Evolutionary conservation across 2,113 vertebrate genomes (phyloP).

Genomic region (Microcebus ravelobensis): DNA sequence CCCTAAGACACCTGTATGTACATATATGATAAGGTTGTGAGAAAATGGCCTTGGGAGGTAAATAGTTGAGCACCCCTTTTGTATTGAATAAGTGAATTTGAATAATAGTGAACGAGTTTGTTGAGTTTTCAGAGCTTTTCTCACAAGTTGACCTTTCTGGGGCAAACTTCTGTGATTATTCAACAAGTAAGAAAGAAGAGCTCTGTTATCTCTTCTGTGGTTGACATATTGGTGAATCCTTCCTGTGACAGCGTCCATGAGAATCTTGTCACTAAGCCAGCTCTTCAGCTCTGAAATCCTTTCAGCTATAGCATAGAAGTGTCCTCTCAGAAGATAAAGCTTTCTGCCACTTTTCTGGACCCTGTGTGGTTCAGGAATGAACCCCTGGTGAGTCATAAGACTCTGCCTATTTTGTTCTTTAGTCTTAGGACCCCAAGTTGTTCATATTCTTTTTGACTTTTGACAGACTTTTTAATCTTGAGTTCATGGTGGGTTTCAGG

Average conservation of each 20-base stretch:
- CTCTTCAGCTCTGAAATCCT: not conserved
- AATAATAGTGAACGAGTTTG: not conserved
- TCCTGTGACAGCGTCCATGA: not conserved
- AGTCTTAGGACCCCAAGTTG: not conserved
- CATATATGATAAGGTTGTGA: not conserved
- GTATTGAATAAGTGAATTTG: not conserved
- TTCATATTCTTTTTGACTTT: not conserved
- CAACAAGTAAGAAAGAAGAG: not conserved
- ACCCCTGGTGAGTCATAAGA: not conserved
- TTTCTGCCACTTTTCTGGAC: not conserved
- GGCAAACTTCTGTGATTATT: not conserved
- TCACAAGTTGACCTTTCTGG: not conserved
- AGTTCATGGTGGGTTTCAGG: not conserved
- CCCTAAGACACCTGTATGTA: not conserved
- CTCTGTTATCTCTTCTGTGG: not conserved
- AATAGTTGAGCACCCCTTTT: not conserved
- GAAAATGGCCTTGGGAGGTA: not conserved
- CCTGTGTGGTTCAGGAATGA: not conserved
- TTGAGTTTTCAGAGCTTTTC: not conserved
- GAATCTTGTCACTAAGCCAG: not conserved
- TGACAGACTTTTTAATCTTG: not conserved
- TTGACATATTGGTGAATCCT: not conserved
- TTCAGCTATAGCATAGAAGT: fast-evolving
- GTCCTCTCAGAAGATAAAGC: not conserved
- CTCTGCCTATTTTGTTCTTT: not conserved